A percentile compares a stretch with the other conserved stretches of the same genome.
phyloP scores from a whole-genome alignment of 2,797 vertebrate species.

The Percopsis omiscomaycus region DNA sequence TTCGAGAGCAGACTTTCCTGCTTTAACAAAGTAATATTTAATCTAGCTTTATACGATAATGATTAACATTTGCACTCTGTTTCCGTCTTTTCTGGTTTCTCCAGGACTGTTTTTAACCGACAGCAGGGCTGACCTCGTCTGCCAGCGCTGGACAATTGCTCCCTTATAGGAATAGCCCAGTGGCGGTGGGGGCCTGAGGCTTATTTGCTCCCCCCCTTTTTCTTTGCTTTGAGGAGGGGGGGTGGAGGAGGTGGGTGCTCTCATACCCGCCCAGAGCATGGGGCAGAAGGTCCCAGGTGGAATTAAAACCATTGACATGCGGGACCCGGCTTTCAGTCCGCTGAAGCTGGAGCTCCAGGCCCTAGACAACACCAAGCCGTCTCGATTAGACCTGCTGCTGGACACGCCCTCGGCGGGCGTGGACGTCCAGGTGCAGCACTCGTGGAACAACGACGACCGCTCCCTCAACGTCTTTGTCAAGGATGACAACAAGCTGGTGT shows the following conservation, averaged over 20 bases:
- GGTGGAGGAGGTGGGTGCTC: slow-evolving; percentile 8
- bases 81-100: slow-evolving; percentile 56
- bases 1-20: not conserved
- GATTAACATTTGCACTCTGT: slow-evolving; percentile 40
- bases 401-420: slow-evolving; percentile 88
- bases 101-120: slow-evolving; percentile 64
- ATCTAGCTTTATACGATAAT: slow-evolving; percentile 21
- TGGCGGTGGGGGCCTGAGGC: slow-evolving; percentile 49
- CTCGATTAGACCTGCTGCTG: slow-evolving; percentile 91
- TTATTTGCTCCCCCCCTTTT: slow-evolving; percentile 67
- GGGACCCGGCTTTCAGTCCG: slow-evolving; percentile 90
- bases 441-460: slow-evolving; percentile 96
- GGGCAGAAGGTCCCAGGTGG: slow-evolving; percentile 98
- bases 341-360: slow-evolving; percentile 93
- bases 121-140: slow-evolving; percentile 29
- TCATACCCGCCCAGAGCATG: slow-evolving; percentile 78
- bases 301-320: slow-evolving; percentile 98
- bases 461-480: slow-evolving; percentile 98
- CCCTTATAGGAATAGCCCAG: slow-evolving; percentile 51
- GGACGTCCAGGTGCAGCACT: slow-evolving; percentile 88
- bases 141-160: slow-evolving; percentile 39
- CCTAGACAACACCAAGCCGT: slow-evolving; percentile 90
- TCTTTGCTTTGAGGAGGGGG: slow-evolving; percentile 56
- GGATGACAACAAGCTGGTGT: slow-evolving; percentile 95
- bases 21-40: not conserved